Evolutionary conservation across 2,797 vertebrate species (phyloP).

Genomic region (Cyclura pinguis): DNA sequence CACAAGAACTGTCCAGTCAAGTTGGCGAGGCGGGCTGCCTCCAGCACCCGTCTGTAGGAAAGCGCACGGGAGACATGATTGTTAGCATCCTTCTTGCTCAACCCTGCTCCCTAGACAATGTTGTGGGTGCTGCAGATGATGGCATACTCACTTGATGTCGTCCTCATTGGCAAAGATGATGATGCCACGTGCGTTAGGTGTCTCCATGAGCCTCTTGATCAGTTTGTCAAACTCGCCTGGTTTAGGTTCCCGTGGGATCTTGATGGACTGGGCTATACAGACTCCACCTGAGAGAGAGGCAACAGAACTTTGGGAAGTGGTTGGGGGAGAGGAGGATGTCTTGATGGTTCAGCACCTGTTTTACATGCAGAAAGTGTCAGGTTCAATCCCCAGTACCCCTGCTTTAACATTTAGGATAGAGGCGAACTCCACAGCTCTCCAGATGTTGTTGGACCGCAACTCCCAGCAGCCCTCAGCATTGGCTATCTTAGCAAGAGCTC

Average conservation of each 20-base stretch:
- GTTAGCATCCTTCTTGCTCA: background rate
- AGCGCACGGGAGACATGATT: background rate
- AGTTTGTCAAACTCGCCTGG: slow-evolving; percentile 90
- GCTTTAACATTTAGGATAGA: no score
- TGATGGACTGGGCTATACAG: slow-evolving; percentile 93
- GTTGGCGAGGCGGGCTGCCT: slow-evolving; percentile 86
- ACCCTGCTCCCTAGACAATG: background rate
- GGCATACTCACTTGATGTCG: slow-evolving; percentile 88
- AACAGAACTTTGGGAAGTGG: slow-evolving; percentile 1
- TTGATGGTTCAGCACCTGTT: background rate
- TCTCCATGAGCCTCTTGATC: slow-evolving; percentile 90
- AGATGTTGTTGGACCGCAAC: no score
- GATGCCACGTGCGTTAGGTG: slow-evolving; percentile 89
- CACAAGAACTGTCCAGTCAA: slow-evolving; percentile 93
- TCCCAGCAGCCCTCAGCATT: no score
- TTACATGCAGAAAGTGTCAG: background rate
- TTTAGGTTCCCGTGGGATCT: slow-evolving; percentile 91
- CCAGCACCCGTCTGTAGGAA: slow-evolving; percentile 86
- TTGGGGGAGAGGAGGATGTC: no score
- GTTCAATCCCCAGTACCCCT: background rate
- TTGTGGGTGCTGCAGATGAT: no score
- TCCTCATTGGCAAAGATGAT: slow-evolving; percentile 95
- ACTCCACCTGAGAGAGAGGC: slow-evolving; percentile 82
- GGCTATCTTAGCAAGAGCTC: no score
- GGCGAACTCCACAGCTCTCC: no score